Conservation (phyloP, 1,140 invertebrate species). For the Portunus trituberculatus region DNA sequence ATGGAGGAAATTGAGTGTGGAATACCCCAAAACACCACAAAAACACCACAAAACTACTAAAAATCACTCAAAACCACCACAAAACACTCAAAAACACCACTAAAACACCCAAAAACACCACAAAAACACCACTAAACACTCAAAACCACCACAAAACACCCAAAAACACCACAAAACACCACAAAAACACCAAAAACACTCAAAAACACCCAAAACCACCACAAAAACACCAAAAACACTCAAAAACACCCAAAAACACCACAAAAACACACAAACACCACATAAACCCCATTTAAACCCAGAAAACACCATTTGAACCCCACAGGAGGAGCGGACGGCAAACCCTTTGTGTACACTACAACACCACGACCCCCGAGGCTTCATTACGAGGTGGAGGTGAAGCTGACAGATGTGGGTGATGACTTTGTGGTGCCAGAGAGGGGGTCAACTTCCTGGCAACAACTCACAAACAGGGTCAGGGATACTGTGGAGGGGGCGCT, state of each 20-base stretch:
- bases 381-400: constrained; percentile 87
- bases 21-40: too few species aligned
- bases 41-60: too few species aligned
- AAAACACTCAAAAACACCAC: too few species aligned
- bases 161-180: too few species aligned
- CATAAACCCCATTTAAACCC: background rate
- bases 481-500: constrained; percentile 85
- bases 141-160: too few species aligned
- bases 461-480: constrained; percentile 86
- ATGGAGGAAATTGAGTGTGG: too few species aligned
- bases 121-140: too few species aligned
- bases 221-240: too few species aligned
- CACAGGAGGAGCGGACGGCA: constrained; percentile 72
- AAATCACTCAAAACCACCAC: too few species aligned
- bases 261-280: background rate
- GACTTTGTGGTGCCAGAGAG: constrained; percentile 87
- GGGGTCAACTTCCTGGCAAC: constrained; percentile 87
- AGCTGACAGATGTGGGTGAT: constrained; percentile 88
- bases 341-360: constrained; percentile 80
- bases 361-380: constrained; percentile 84
- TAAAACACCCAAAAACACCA: too few species aligned
- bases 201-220: too few species aligned
- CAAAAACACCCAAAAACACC: background rate
- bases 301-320: background rate
- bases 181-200: too few species aligned